Evolutionary conservation across 2,113 vertebrate genomes (phyloP).

Genomic region (Picathartes gymnocephalus): DNA sequence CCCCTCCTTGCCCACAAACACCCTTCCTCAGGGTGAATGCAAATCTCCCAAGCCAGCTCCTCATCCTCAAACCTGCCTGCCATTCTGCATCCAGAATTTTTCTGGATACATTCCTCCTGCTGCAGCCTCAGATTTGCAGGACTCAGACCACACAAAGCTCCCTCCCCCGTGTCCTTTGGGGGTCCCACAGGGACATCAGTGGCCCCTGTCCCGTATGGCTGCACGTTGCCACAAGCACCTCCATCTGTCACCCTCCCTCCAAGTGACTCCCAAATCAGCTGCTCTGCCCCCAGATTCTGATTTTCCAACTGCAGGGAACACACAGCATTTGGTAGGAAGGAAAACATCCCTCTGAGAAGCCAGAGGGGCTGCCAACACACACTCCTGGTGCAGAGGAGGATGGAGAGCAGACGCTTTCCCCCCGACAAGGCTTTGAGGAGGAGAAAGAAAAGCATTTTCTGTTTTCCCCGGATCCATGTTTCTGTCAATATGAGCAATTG

Average conservation of each 20-base stretch:
- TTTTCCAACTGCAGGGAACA: neutral
- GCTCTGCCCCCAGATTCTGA: neutral
- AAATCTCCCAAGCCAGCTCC: neutral
- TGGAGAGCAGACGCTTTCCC: neutral
- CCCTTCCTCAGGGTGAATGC: neutral
- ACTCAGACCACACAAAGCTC: neutral
- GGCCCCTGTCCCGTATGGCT: neutral
- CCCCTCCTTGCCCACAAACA: neutral
- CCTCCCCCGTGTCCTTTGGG: fast-evolving
- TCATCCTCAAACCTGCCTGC: fast-evolving
- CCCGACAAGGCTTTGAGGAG: neutral
- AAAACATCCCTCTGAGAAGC: neutral
- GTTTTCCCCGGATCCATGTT: neutral
- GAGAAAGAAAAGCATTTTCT: neutral
- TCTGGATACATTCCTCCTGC: neutral
- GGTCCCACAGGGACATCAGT: neutral
- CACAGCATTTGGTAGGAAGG: neutral
- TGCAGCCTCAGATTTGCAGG: neutral
- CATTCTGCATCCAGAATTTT: neutral
- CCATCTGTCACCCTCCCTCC: neutral
- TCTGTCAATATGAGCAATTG: neutral
- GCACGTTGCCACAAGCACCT: neutral
- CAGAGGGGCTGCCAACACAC: neutral
- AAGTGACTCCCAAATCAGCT: neutral
- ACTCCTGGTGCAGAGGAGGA: neutral